Evolutionary conservation across 1,140 invertebrate species (phyloP), one percentile per base, ranked within the genome.

Genomic region (Copidosoma floridanum): DNA sequence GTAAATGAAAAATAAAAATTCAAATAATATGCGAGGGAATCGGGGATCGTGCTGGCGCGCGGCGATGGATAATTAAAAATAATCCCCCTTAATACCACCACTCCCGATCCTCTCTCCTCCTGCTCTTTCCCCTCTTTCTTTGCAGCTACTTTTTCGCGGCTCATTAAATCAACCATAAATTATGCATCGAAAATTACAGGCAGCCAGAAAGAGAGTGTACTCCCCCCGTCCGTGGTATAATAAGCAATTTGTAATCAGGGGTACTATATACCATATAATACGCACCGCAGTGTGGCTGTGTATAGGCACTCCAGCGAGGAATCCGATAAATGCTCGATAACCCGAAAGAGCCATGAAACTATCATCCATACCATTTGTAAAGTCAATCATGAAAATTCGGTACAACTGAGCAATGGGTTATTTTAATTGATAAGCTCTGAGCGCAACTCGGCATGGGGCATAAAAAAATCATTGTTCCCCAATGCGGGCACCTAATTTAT

Each of bases 111-210:
- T n/a, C n/a, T n/a, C n/a, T n/a, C n/a, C n/a, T n/a, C n/a, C n/a
- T n/a, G n/a, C n/a, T n/a, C n/a, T n/a, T n/a, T n/a, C 65, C 63
- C 63, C 68, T 37, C 57, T 47, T 50, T 60, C 64, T 55, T 63
- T 55, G 64, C 73, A 71, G 68, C 71, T 74, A 70, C 71, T 74
- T 78, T 76, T 78, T 78, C 73, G 74, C 75, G 74, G 75, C 77
- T 79, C 75, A 79, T 80, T 80, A 79, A 78, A 79, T 80, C 71
- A 74, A 72, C 76, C 73, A 79, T 80, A 80, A 80, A 80, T 80
- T 80, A 79, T 79, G 76, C 77, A 79, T 80, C 75, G 77, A 79
- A 80, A 79, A 80, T 80, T 80, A 78, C 73, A 72, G 72, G 62
- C 68, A 65, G 50, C 38, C 58, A 57, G 24, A 59, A 56, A 62